Conservation (phyloP, 2,888 invertebrate genomes). For the Camptogramma bilineatum region DNA sequence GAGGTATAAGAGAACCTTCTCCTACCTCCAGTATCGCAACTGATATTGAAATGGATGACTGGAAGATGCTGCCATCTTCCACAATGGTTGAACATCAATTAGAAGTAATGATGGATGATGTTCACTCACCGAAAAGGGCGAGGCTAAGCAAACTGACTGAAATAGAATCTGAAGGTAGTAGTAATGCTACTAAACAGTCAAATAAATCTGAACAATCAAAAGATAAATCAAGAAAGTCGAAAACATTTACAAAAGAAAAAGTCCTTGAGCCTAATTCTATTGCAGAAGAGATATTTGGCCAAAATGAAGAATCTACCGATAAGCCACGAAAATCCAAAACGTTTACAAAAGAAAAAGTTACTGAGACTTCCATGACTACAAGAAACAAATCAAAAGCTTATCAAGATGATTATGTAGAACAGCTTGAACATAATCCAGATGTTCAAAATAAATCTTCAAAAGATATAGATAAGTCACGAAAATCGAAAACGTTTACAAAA, state of each 20-base stretch:
- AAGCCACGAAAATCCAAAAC: constrained; percentile 21
- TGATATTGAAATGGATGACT: constrained; percentile 75
- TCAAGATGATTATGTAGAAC: constrained; percentile 10
- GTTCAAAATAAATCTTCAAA: not conserved
- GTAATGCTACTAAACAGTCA: constrained; percentile 44
- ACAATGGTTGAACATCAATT: constrained; percentile 75
- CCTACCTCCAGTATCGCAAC: constrained; percentile 62
- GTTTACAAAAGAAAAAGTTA: constrained; percentile 18
- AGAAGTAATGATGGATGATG: constrained; percentile 51
- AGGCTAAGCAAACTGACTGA: constrained; percentile 60
- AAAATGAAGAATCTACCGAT: constrained; percentile 5
- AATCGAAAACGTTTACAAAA: constrained; percentile 29
- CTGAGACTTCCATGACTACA: not conserved
- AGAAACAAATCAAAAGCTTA: constrained; percentile 14
- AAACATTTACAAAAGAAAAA: constrained; percentile 37
- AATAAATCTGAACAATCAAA: constrained; percentile 49
- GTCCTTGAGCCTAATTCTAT: constrained; percentile 6
- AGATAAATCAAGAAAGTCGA: constrained; percentile 44
- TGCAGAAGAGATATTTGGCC: constrained; percentile 4
- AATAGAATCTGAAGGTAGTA: constrained; percentile 51
- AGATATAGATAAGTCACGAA: constrained; percentile 18
- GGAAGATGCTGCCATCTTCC: constrained; percentile 75
- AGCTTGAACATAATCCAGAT: constrained; percentile 10
- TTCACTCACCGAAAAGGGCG: constrained; percentile 58
- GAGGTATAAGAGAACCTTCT: constrained; percentile 53